Conservation (phyloP, 1,140 invertebrate species). For the Drosophila burlai region DNA sequence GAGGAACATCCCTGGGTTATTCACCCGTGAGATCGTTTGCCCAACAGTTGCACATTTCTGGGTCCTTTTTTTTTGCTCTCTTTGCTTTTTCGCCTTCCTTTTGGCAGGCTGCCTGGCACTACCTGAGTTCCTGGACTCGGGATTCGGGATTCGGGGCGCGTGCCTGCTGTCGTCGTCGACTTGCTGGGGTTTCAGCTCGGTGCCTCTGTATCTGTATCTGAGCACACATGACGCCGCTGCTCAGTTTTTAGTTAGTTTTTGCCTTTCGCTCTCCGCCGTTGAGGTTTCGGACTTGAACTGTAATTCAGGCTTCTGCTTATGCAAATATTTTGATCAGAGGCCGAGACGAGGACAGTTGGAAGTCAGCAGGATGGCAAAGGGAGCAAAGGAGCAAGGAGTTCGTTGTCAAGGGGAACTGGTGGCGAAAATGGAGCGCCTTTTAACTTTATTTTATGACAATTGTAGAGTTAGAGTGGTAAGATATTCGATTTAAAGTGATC, state of each 20-base stretch:
- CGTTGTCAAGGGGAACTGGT: background rate
- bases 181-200: conserved; percentile 30
- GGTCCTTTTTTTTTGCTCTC: conserved; percentile 43
- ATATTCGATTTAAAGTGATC: background rate
- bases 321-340: conserved; percentile 74
- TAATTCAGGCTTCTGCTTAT: conserved; percentile 71
- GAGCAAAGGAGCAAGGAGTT: background rate
- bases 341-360: conserved; percentile 46
- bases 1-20: conserved; percentile 39
- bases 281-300: conserved; percentile 54
- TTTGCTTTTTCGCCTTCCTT: conserved; percentile 23
- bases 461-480: too few relatives aligned
- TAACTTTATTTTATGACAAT: background rate
- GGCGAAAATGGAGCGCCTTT: background rate
- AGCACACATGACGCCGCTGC: conserved; percentile 77
- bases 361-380: conserved; percentile 25
- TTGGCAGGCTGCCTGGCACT: conserved; percentile 17
- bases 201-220: conserved; percentile 30
- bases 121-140: conserved; percentile 44
- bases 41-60: conserved; percentile 70
- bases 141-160: conserved; percentile 62
- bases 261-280: conserved; percentile 5
- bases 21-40: conserved; percentile 31
- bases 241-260: too few relatives aligned
- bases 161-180: conserved; percentile 76